Base-by-base conservation (phyloP, 2,888 invertebrate genomes). In the Parapristionchus giblindavisi region DNA sequence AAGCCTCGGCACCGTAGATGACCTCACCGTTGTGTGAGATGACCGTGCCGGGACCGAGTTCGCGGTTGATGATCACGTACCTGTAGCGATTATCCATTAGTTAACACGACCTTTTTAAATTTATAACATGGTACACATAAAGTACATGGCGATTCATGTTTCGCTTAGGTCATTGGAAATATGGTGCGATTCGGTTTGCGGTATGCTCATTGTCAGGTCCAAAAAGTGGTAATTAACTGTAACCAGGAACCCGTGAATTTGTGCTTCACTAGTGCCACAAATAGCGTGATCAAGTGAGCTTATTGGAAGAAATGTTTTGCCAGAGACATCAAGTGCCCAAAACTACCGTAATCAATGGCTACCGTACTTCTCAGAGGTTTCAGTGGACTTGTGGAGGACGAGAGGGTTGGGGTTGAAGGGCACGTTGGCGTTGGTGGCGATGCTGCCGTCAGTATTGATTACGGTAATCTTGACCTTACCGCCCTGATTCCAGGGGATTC, bases 361-460 rank as follows among this genome's bases (percentile, higher is more conserved):
- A n/a, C 8, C 63, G 34, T 24, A 71, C 70, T 71, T 71, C 29
- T 71, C 70, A n/a, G 70, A 38, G 21, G 36, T 40, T 1, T 36
- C 34, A 2, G 70, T 71, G 0, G 70, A 71, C 27, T 54, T 71
- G 70, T 71, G 70, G 14, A 71, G 70, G 3, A 71, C 38, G 38
- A 71, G 70, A 17, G 70, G 70, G 29, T 71, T 54, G 21, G 70
- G 27, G 29, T 71, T 71, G 70, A 71, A 71, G 11, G 68, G 68
- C 4, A 68, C 68, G n/a, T 68, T 68, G 4, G 38, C 70, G n/a
- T 71, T 56, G 1, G 54, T 56, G 27, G 70, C 27, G 3, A n/a
- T 4, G 56, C 70, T 71, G 14, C 70, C 70, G 40, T 71, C 70
- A 1, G 70, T 32, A 17, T 56, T 71, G 38, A 71, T 48, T 29